Conservation (phyloP, 2,888 invertebrate genomes). For the Eretmocerus hayati region DNA sequence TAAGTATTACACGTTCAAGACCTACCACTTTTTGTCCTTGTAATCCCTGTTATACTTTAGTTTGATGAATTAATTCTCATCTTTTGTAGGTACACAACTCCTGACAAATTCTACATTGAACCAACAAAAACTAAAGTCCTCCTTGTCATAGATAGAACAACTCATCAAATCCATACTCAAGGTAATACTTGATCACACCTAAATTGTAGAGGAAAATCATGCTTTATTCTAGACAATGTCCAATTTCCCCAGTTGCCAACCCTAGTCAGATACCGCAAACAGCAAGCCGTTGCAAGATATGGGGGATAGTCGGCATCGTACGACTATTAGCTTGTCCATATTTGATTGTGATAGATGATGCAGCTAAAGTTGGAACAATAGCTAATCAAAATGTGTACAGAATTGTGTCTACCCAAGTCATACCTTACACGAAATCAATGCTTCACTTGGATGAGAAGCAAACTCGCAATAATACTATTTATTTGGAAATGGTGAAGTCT, state of each 20-base stretch:
- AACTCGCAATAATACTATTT: constrained; percentile 74
- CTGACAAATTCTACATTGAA: constrained; percentile 83
- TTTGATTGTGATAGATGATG: constrained; percentile 80
- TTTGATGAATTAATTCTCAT: too few species aligned
- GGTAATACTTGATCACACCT: constrained; percentile 46
- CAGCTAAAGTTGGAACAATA: constrained; percentile 72
- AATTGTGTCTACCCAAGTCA: constrained; percentile 70
- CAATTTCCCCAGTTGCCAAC: constrained; percentile 34
- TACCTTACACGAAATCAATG: constrained; percentile 79
- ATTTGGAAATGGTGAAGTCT: constrained; percentile 76
- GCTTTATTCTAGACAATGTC: background rate
- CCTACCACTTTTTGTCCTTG: too few species aligned
- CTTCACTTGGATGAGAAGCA: constrained; percentile 80
- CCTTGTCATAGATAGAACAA: constrained; percentile 77
- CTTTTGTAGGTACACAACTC: constrained; percentile 67
- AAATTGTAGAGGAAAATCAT: background rate
- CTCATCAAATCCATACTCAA: constrained; percentile 64
- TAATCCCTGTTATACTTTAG: background rate
- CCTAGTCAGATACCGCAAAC: constrained; percentile 58
- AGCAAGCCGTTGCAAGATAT: constrained; percentile 63
- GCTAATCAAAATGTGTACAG: constrained; percentile 75
- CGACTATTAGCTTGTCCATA: constrained; percentile 79
- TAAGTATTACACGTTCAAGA: constrained; percentile 50
- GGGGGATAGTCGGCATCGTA: constrained; percentile 83
- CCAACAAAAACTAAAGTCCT: constrained; percentile 69